phyloP scores from a whole-genome alignment of 2,888 invertebrate genomes.

The Altica lythri region DNA sequence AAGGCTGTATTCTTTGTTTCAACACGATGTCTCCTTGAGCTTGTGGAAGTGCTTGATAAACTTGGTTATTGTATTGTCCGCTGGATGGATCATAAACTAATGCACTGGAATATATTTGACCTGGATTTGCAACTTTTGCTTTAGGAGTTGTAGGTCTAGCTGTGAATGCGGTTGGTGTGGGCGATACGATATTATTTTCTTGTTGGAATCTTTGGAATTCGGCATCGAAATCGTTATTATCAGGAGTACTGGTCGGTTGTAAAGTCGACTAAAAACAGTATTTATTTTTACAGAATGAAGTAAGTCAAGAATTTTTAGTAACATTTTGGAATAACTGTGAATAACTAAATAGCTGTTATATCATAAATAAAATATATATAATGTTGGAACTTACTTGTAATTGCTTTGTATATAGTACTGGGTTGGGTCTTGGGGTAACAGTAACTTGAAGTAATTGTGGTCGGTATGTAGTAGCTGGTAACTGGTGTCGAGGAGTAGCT shows the following conservation, averaged over 20 bases:
- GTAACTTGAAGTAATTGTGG: conserved; percentile 65
- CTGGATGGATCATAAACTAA: conserved; percentile 76
- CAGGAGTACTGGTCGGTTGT: conserved; percentile 31
- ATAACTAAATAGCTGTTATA: too few relatives aligned
- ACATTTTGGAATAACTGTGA: too few relatives aligned
- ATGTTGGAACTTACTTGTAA: conserved; percentile 28
- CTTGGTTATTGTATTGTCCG: conserved; percentile 78
- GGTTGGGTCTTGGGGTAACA: conserved; percentile 63
- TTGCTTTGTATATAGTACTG: conserved; percentile 51
- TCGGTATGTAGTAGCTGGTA: conserved; percentile 70
- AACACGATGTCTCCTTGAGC: conserved; percentile 72
- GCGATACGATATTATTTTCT: conserved; percentile 65
- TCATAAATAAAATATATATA: too few relatives aligned
- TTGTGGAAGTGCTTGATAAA: conserved; percentile 77
- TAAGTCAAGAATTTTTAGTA: too few relatives aligned
- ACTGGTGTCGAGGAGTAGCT: conserved; percentile 55
- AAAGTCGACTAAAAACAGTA: conserved; percentile 25
- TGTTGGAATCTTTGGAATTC: conserved; percentile 75
- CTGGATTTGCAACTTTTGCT: conserved; percentile 44
- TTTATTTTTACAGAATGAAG: too few relatives aligned
- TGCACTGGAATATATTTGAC: conserved; percentile 77
- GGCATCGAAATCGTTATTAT: conserved; percentile 67
- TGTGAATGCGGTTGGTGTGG: conserved; percentile 57
- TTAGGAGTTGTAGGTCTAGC: conserved; percentile 52
- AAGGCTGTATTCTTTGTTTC: conserved; percentile 76